phyloP scores from a whole-genome alignment of 2,888 invertebrate genomes.

The Panzeria rudis region DNA sequence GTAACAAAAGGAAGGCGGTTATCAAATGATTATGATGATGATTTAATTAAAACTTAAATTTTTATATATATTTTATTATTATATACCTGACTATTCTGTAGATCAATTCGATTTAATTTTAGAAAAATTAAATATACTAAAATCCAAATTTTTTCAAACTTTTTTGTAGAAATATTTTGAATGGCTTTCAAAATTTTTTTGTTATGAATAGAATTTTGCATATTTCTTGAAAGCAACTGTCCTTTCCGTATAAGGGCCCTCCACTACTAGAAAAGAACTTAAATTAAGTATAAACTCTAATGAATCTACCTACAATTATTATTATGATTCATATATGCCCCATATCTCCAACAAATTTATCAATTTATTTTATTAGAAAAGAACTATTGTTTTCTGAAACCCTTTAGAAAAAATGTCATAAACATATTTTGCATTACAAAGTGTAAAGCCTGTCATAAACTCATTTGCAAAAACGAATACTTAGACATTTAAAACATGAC shows the following conservation, averaged over 20 bases:
- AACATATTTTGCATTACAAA: neutral
- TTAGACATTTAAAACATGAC: constrained; percentile 62
- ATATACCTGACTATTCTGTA: too few species aligned
- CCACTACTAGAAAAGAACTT: too few species aligned
- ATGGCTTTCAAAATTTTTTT: too few species aligned
- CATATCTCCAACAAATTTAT: neutral
- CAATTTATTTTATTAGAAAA: neutral
- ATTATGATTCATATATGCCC: constrained; percentile 3
- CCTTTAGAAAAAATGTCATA: constrained; percentile 5
- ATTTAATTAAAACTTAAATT: neutral
- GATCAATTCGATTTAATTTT: too few species aligned
- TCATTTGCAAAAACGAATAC: constrained; percentile 63
- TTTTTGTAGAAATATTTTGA: too few species aligned
- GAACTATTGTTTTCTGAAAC: constrained; percentile 5
- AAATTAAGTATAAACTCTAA: too few species aligned
- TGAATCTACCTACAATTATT: neutral
- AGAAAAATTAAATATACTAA: too few species aligned
- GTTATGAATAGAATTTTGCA: too few species aligned
- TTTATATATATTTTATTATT: too few species aligned
- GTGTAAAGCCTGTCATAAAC: constrained; percentile 62
- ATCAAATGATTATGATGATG: neutral
- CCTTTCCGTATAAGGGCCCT: too few species aligned
- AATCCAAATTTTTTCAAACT: too few species aligned
- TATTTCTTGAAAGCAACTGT: too few species aligned
- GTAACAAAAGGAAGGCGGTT: neutral